Base-by-base conservation (phyloP, 2,797 vertebrate species). In the Rhodeus uyekii region DNA sequence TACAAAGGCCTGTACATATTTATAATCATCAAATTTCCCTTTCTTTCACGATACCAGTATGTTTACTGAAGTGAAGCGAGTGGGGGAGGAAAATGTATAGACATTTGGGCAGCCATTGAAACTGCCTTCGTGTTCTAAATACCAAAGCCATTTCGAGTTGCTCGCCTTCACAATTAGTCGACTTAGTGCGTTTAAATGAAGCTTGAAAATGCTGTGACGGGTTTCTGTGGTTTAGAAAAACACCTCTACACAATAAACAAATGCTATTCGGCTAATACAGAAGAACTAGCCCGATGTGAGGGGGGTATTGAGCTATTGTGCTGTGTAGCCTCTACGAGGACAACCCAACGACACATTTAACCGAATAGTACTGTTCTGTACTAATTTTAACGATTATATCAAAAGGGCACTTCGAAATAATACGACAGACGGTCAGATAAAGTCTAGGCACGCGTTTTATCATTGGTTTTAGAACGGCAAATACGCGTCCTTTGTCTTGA, bases 401-500 rank as follows among this genome's bases (percentile, higher is more conserved):
- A 27, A 42, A 60, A 46, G n/a, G 16, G 3, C 19, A 32, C 22
- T 74, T 83, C 10, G 19, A 76, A 27, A 76, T 55, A 82, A 77
- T 58, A 14, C 71, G 29, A 55, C 46, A 36, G 16, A 13, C 4
- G 1, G 38, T 16, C 22, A 27, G 39, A 68, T 50, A 53, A 65
- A n/a, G 67, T 78, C 16, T 34, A 7, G 18, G 14, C 9, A 69
- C 53, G 18, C 13, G 58, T 32, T 48, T 29, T 67, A 32, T 38
- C 46, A 44, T n/a, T 58, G 67, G 55, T 58, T 63, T 85, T 27
- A 73, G 32, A n/a, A 87, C 85, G 85, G 88, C 39, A 77, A 22
- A 88, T 85, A 80, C 87, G 76, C 86, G 87, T 90, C 91, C 94
- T 95, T 95, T 95, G 94, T 95, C 94, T 92, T 83, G 89, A 91